A percentile compares a stretch with the other conserved stretches of the same genome.
These are phyloP conservation scores for Halcyon chelicuti DNA, from an alignment of 2,797 vertebrate genomes.

Conservation along the genomic window DNA sequence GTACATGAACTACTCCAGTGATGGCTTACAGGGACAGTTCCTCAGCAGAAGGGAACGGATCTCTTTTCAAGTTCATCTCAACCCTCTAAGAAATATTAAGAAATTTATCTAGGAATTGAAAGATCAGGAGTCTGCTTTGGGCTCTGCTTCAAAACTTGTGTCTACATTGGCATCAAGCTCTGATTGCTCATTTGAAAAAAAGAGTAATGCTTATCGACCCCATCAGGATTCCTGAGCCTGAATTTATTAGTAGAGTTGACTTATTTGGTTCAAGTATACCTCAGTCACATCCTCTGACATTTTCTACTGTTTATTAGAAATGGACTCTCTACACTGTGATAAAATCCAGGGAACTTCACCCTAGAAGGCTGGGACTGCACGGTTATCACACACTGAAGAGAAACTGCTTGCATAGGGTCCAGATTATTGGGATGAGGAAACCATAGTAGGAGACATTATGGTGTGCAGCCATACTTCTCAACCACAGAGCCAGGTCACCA, in stretches of 20 bases:
- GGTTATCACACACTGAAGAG: background rate
- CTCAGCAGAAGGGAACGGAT: background rate
- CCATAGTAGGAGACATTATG: background rate
- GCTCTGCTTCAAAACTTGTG: background rate
- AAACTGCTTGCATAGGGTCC: accelerated
- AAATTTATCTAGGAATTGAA: background rate
- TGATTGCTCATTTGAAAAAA: background rate
- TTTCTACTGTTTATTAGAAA: background rate
- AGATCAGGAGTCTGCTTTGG: background rate
- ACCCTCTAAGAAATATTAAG: background rate
- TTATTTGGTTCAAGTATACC: background rate
- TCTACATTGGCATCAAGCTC: background rate
- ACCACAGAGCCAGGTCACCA: background rate
- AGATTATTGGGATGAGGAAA: background rate
- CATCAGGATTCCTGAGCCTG: background rate
- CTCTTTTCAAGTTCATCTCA: background rate
- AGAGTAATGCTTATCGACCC: background rate
- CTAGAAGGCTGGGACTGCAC: background rate
- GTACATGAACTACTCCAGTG: background rate
- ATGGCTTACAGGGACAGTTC: background rate
- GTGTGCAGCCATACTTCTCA: background rate
- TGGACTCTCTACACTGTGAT: background rate
- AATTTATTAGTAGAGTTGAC: background rate
- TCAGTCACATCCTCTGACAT: background rate
- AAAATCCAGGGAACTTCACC: background rate